phyloP scores from a whole-genome alignment of 1,140 invertebrate species.

The Drosophila parvula region DNA sequence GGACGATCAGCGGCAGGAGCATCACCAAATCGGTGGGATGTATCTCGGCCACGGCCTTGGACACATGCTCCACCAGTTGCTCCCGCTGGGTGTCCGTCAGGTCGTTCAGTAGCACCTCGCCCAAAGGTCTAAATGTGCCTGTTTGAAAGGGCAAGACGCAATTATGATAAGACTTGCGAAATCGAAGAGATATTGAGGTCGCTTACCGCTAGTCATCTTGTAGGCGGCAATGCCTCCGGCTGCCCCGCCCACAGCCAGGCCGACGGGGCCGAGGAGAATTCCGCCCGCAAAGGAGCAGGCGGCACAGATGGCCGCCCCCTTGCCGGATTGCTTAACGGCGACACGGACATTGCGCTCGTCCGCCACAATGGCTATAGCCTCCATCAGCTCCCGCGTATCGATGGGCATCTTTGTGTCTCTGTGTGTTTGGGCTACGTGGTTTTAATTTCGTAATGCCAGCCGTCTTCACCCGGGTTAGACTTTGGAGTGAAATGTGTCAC shows the following conservation, averaged over 20 bases:
- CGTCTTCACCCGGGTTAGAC: slow-evolving; percentile 23
- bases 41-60: slow-evolving; percentile 63
- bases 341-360: slow-evolving; percentile 74
- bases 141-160: not conserved
- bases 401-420: slow-evolving; percentile 62
- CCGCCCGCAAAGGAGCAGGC: slow-evolving; percentile 77
- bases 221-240: slow-evolving; percentile 77
- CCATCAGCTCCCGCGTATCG: slow-evolving; percentile 73
- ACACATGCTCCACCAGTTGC: slow-evolving; percentile 69
- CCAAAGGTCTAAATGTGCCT: slow-evolving; percentile 73
- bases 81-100: slow-evolving; percentile 71
- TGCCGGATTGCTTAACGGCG: slow-evolving; percentile 72
- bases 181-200: too few species aligned
- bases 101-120: slow-evolving; percentile 77
- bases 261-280: slow-evolving; percentile 71
- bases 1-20: slow-evolving; percentile 67
- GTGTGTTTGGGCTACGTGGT: slow-evolving; percentile 24
- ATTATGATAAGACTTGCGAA: not conserved
- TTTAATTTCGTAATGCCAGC: slow-evolving; percentile 31
- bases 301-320: slow-evolving; percentile 77
- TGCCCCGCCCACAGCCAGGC: slow-evolving; percentile 74
- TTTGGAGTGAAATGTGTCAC: slow-evolving; percentile 30
- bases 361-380: slow-evolving; percentile 74
- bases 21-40: slow-evolving; percentile 70
- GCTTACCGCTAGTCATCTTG: slow-evolving; percentile 73